Conservation (phyloP, 2,888 invertebrate species). For the Drosophila phalerata region DNA sequence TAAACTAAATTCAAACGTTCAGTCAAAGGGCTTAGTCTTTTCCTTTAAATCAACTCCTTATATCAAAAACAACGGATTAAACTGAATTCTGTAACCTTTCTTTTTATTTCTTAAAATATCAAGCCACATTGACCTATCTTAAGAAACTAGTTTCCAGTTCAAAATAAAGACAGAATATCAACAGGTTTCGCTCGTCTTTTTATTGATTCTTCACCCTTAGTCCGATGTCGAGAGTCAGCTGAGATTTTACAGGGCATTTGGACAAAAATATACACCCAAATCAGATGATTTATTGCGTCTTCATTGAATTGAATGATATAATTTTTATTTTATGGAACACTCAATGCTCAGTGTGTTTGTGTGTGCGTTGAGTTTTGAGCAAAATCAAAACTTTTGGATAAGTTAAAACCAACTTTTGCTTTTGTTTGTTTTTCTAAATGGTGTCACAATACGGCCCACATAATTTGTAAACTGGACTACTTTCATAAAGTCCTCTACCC, state of each 20-base stretch:
- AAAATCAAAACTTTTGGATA: conserved; percentile 43
- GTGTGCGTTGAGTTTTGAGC: conserved; percentile 36
- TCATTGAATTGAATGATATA: conserved; percentile 44
- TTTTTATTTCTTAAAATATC: too few relatives aligned
- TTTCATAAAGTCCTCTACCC: neutral
- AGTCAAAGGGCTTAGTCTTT: too few relatives aligned
- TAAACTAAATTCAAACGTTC: too few relatives aligned
- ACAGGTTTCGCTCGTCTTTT: conserved; percentile 31
- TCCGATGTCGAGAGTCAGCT: conserved; percentile 4
- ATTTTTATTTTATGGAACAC: conserved; percentile 22
- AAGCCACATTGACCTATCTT: too few relatives aligned
- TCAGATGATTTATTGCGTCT: conserved; percentile 51
- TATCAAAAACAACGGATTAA: too few relatives aligned
- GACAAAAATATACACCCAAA: neutral
- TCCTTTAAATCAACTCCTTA: too few relatives aligned
- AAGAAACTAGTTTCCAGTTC: neutral
- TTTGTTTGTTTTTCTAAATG: conserved; percentile 37
- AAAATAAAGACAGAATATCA: conserved; percentile 17
- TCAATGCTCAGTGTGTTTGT: conserved; percentile 1
- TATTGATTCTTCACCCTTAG: conserved; percentile 18
- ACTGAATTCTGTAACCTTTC: too few relatives aligned
- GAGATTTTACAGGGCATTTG: conserved; percentile 18
- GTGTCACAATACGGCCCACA: conserved; percentile 24
- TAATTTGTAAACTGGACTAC: conserved; percentile 17
- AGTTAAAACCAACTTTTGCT: conserved; percentile 39